phyloP scores from a whole-genome alignment of 2,797 vertebrate species.

The Euphonia xanthogaster region DNA sequence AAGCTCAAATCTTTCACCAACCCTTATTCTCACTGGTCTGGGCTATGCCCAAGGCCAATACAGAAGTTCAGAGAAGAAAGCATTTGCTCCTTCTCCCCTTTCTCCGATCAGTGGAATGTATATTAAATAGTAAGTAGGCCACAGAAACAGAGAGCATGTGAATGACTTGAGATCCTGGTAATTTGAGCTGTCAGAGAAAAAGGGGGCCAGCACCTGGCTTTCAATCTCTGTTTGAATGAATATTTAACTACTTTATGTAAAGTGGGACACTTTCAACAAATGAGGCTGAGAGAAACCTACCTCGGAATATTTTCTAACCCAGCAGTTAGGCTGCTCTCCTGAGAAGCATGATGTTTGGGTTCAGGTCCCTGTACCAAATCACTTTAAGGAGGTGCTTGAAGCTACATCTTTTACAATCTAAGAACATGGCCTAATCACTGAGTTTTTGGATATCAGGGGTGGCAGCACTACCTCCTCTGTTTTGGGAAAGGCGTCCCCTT shows the following conservation, averaged over 20 bases:
- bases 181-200: slow-evolving; percentile 52
- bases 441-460: slow-evolving; percentile 44
- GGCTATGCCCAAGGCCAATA: not conserved
- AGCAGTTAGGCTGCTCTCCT: slow-evolving; percentile 41
- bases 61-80: slow-evolving; percentile 10
- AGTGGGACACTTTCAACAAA: slow-evolving; percentile 50
- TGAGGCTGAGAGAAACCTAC: slow-evolving; percentile 10
- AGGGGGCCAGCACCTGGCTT: slow-evolving; percentile 54
- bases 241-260: slow-evolving; percentile 61
- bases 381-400: slow-evolving; percentile 48
- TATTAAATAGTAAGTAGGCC: slow-evolving; percentile 56
- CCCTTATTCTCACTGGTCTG: not conserved
- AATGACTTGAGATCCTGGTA: slow-evolving; percentile 40
- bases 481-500: slow-evolving; percentile 62
- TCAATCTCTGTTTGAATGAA: slow-evolving; percentile 51
- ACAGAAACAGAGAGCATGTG: slow-evolving; percentile 16
- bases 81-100: slow-evolving; percentile 16
- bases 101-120: slow-evolving; percentile 8
- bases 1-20: not conserved
- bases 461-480: slow-evolving; percentile 66
- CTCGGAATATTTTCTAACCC: slow-evolving; percentile 53
- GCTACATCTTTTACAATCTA: slow-evolving; percentile 26
- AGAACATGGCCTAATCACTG: slow-evolving; percentile 51
- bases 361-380: slow-evolving; percentile 50
- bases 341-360: slow-evolving; percentile 39